These are phyloP conservation scores for Sinocyclocheilus grahami DNA, from an alignment of 2,113 vertebrate genomes.

Conservation along the genomic window DNA sequence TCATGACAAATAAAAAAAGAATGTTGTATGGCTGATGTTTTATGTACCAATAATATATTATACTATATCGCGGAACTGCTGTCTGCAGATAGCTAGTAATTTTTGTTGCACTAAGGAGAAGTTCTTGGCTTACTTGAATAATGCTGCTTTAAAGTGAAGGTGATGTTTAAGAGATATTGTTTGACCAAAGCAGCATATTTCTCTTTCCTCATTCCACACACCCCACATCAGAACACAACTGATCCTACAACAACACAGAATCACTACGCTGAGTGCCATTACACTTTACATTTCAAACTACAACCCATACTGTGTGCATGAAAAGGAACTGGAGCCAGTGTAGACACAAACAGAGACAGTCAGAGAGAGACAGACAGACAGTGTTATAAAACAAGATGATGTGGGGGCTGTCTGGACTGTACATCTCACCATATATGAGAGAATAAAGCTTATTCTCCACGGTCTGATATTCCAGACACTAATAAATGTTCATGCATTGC, in stretches of 20 bases:
- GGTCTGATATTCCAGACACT: slow-evolving; percentile 16
- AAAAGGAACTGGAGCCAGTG: background rate
- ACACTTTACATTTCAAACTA: slow-evolving; percentile 29
- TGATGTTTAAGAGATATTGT: background rate
- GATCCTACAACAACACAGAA: slow-evolving; percentile 4
- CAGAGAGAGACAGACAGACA: slow-evolving; percentile 16
- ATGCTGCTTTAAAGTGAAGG: background rate
- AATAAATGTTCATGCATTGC: background rate
- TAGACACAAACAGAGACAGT: slow-evolving; percentile 28
- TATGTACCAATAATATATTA: background rate
- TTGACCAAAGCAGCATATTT: background rate
- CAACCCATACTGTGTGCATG: background rate
- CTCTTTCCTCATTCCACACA: background rate
- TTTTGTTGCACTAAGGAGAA: background rate
- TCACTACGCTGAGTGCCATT: background rate
- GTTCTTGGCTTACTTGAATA: background rate
- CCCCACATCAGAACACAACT: background rate
- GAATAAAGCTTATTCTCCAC: slow-evolving; percentile 23
- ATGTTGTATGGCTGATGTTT: background rate
- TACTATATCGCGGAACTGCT: background rate
- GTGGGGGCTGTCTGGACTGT: background rate
- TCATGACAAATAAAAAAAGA: background rate
- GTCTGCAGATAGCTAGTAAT: background rate
- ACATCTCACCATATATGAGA: background rate
- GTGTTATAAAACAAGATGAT: background rate